Conservation (phyloP, 2,888 invertebrate genomes). For the Augochlorella aurata region DNA sequence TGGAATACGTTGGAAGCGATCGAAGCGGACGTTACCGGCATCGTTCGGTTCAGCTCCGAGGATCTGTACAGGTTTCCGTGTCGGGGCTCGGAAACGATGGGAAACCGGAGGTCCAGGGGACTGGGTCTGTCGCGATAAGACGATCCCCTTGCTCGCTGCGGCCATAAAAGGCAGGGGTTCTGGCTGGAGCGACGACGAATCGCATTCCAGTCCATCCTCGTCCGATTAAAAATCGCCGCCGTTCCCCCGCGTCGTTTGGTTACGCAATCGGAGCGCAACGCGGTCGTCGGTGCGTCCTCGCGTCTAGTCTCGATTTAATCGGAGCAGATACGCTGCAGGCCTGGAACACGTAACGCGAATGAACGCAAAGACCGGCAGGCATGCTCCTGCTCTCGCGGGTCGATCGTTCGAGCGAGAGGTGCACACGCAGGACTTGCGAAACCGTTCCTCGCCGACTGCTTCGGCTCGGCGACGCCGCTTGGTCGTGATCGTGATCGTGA, state of each 20-base stretch:
- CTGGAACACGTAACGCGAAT: slow-evolving; percentile 13
- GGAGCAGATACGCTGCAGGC: neutral
- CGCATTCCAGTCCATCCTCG: slow-evolving; percentile 6
- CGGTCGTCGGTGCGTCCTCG: neutral
- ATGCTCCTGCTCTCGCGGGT: neutral
- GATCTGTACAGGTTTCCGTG: neutral
- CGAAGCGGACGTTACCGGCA: too few species aligned
- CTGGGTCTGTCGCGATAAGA: neutral
- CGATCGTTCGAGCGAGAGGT: neutral
- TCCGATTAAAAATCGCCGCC: neutral
- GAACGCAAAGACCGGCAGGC: neutral
- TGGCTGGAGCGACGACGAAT: neutral
- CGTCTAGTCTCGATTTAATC: neutral
- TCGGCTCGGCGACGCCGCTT: slow-evolving; percentile 52
- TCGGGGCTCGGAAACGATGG: neutral
- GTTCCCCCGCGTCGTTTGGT: neutral
- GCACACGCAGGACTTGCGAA: slow-evolving; percentile 63
- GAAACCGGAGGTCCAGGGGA: neutral
- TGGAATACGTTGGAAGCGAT: too few species aligned
- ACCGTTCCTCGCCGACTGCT: slow-evolving; percentile 64
- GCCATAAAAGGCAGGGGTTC: neutral
- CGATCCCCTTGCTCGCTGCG: neutral
- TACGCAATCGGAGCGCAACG: neutral
- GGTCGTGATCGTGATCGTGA: slow-evolving; percentile 65
- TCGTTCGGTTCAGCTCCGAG: neutral